These are phyloP conservation scores for Gopherus evgoodei DNA, from an alignment of 2,113 vertebrate genomes.

Conservation along the genomic window DNA sequence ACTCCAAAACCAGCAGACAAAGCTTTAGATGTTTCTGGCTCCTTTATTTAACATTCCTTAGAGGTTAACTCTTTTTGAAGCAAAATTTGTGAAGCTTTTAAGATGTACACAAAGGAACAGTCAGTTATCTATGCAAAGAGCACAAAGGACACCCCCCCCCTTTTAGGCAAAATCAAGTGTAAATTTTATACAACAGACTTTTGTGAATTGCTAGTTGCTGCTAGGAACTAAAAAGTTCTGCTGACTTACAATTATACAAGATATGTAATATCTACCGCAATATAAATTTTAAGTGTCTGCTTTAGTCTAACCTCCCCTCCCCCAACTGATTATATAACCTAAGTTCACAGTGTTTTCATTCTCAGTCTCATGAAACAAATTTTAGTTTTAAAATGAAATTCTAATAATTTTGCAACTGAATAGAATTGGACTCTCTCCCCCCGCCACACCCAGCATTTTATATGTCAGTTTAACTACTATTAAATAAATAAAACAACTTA, in stretches of 20 bases:
- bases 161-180: slow-evolving; percentile 52
- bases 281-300: slow-evolving; percentile 78
- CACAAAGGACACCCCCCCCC: not conserved
- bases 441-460: slow-evolving; percentile 73
- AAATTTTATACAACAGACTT: slow-evolving; percentile 68
- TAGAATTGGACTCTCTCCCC: slow-evolving; percentile 77
- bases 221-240: slow-evolving; percentile 75
- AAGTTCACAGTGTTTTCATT: slow-evolving; percentile 69
- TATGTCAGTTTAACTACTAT: slow-evolving; percentile 78
- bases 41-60: slow-evolving; percentile 56
- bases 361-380: slow-evolving; percentile 75
- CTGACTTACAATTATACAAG: slow-evolving; percentile 70
- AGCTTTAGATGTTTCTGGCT: not conserved
- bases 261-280: slow-evolving; percentile 78
- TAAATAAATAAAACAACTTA: slow-evolving; percentile 82
- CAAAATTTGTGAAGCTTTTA: slow-evolving; percentile 60
- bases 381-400: slow-evolving; percentile 73
- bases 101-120: slow-evolving; percentile 34
- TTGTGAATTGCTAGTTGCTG: slow-evolving; percentile 67
- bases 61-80: slow-evolving; percentile 58
- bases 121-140: slow-evolving; percentile 27
- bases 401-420: slow-evolving; percentile 79
- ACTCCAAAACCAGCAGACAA: not conserved
- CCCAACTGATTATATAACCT: slow-evolving; percentile 69
- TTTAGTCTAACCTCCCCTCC: slow-evolving; percentile 69